Conservation (phyloP, 2,797 vertebrate species). For the Hippopotamyrus pictus region DNA sequence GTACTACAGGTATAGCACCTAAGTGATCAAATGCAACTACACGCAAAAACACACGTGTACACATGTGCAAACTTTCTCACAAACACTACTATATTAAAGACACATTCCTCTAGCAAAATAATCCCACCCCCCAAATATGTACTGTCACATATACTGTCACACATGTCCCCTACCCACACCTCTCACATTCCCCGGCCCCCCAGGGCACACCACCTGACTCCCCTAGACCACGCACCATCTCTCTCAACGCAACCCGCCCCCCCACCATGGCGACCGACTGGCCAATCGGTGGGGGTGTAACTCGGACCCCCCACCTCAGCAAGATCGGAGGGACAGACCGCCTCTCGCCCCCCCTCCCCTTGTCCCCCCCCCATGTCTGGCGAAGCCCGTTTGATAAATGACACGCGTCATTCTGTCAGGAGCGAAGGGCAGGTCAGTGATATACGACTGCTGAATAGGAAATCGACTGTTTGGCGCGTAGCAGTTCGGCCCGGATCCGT, state of each 20-base stretch:
- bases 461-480: slow-evolving; percentile 93
- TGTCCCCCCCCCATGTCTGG: slow-evolving; percentile 56
- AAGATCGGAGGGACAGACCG: slow-evolving; percentile 35
- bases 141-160: background rate
- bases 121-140: background rate
- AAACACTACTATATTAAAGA: background rate
- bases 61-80: background rate
- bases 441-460: slow-evolving; percentile 88
- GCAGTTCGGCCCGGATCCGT: slow-evolving; percentile 62
- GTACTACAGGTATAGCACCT: background rate
- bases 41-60: background rate
- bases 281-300: slow-evolving; percentile 4
- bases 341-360: slow-evolving; percentile 33
- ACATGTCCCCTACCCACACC: background rate
- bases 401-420: slow-evolving; percentile 96
- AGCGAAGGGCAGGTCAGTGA: slow-evolving; percentile 95
- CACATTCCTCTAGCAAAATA: background rate
- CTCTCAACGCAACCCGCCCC: background rate
- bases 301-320: slow-evolving; percentile 27
- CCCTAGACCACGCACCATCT: background rate
- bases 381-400: slow-evolving; percentile 94
- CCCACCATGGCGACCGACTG: background rate
- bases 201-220: background rate
- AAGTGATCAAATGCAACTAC: background rate
- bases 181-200: background rate